These are phyloP conservation scores for Elgaria multicarinata DNA, from an alignment of 2,113 vertebrate genomes.

Conservation along the genomic window DNA sequence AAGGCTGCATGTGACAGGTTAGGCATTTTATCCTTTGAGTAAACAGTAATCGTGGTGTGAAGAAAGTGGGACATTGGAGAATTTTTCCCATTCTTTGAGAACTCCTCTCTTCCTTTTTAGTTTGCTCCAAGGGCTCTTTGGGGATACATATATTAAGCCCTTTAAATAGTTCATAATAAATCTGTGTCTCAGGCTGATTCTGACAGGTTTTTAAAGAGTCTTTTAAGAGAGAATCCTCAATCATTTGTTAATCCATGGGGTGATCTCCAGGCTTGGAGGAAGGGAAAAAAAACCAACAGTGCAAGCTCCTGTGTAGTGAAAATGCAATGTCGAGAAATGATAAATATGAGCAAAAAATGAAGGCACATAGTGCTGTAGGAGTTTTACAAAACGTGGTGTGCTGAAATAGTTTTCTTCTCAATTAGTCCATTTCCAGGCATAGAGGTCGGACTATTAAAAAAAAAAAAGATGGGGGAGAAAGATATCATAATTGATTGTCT, in stretches of 20 bases:
- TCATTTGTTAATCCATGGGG: slow-evolving; percentile 86
- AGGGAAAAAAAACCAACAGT: slow-evolving; percentile 68
- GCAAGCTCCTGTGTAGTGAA: slow-evolving; percentile 71
- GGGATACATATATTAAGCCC: slow-evolving; percentile 90
- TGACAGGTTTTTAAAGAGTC: slow-evolving; percentile 88
- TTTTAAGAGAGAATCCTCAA: slow-evolving; percentile 87
- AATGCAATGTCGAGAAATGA: slow-evolving; percentile 66
- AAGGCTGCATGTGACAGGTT: slow-evolving; percentile 81
- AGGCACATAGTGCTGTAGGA: slow-evolving; percentile 56
- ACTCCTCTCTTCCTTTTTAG: slow-evolving; percentile 86
- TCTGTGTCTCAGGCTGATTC: slow-evolving; percentile 88
- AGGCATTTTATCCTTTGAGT: slow-evolving; percentile 85
- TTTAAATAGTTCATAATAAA: slow-evolving; percentile 92
- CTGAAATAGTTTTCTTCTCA: slow-evolving; percentile 55
- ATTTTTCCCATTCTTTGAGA: slow-evolving; percentile 86
- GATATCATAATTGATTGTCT: slow-evolving; percentile 59
- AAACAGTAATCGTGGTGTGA: slow-evolving; percentile 85
- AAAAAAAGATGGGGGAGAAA: slow-evolving; percentile 20
- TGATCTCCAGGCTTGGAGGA: slow-evolving; percentile 80
- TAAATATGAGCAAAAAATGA: slow-evolving; percentile 72
- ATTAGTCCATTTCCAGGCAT: slow-evolving; percentile 41
- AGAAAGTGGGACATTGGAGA: slow-evolving; percentile 83
- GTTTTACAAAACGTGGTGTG: slow-evolving; percentile 32
- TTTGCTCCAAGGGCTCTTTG: slow-evolving; percentile 88
- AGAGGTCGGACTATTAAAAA: slow-evolving; percentile 38